phyloP scores from a whole-genome alignment of 92 coral and sea anemone species.

The Chrysogorgia sp. region DNA sequence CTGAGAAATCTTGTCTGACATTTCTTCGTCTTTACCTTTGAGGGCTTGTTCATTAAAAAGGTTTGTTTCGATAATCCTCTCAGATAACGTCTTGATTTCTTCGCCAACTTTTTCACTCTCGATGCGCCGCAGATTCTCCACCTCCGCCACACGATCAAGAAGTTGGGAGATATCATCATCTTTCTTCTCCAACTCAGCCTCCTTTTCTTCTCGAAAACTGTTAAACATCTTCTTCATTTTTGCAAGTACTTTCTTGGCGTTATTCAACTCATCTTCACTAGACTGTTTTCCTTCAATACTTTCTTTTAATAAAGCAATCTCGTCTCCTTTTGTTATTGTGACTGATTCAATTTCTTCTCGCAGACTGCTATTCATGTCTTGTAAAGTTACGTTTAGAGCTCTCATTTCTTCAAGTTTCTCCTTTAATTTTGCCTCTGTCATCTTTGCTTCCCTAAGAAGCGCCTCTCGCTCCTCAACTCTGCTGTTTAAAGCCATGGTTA shows the following conservation, averaged over 20 bases:
- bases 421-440: background rate
- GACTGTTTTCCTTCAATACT: background rate
- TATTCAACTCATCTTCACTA: constrained; percentile 3
- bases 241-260: constrained; percentile 19
- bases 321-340: constrained; percentile 9
- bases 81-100: constrained; percentile 20
- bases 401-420: background rate
- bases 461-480: background rate
- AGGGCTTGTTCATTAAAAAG: background rate
- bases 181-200: constrained; percentile 19
- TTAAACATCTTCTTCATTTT: constrained; percentile 34
- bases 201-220: constrained; percentile 35
- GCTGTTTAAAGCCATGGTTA: background rate
- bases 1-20: constrained; percentile 6
- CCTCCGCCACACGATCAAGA: constrained; percentile 32
- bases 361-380: background rate
- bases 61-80: constrained; percentile 24
- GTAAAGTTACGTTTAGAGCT: background rate
- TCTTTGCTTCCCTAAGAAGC: background rate
- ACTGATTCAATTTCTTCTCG: background rate
- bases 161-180: constrained; percentile 40
- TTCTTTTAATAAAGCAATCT: constrained; percentile 6
- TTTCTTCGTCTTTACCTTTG: background rate
- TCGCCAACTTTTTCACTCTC: constrained; percentile 35
- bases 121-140: constrained; percentile 27